Percentiles rank a stretch among this genome's conserved stretches.
Conservation (phyloP, 2,888 invertebrate species). For the Suillia variegata region DNA sequence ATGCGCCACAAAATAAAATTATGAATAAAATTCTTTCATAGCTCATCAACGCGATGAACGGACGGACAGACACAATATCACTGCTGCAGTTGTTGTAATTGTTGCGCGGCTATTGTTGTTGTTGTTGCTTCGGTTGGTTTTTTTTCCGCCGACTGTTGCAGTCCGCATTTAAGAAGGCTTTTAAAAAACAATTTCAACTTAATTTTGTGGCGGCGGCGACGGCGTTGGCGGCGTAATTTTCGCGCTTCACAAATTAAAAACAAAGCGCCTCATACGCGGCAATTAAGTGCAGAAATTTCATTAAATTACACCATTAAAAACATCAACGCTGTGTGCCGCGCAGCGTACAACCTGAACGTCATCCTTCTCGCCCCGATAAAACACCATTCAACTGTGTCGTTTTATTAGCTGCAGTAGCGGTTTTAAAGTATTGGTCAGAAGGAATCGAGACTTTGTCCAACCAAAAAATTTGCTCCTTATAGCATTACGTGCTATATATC, state of each 20-base stretch:
- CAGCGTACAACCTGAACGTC: neutral
- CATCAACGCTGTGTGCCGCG: neutral
- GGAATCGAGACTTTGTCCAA: no score
- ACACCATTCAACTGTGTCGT: no score
- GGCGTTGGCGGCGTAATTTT: no score
- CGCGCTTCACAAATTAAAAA: slow-evolving; percentile 2
- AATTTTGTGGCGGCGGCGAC: neutral
- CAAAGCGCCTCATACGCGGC: slow-evolving; percentile 27
- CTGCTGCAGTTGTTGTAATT: neutral
- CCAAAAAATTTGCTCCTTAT: no score
- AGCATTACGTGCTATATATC: no score
- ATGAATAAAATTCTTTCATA: slow-evolving; percentile 2
- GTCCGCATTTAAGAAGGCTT: neutral
- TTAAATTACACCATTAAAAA: slow-evolving; percentile 5
- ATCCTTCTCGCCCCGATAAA: neutral
- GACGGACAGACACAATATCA: neutral
- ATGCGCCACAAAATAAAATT: neutral
- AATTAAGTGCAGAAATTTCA: slow-evolving; percentile 39
- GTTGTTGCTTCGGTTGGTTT: no score
- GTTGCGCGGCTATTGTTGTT: neutral
- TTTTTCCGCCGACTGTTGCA: neutral
- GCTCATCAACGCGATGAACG: neutral
- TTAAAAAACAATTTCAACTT: neutral
- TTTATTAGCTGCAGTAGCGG: no score
- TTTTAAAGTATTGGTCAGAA: no score